phyloP scores from a whole-genome alignment of 2,797 vertebrate species.

The Bufotes viridis region DNA sequence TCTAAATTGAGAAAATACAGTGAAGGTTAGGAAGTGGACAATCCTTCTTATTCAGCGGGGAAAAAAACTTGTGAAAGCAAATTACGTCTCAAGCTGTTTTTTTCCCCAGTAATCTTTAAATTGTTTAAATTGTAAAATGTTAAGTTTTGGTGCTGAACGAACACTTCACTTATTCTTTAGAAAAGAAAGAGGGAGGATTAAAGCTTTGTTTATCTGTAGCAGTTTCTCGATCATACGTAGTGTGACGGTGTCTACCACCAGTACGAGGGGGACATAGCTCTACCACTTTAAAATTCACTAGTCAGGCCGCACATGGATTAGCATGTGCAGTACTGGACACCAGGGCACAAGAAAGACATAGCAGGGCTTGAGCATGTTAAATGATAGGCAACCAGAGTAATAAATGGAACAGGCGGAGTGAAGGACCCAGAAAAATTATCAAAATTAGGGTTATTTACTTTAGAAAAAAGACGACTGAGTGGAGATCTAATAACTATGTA shows the following conservation, averaged over 20 bases:
- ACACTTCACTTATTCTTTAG: neutral
- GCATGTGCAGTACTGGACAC: too few relatives aligned
- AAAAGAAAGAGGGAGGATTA: neutral
- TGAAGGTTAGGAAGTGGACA: constrained; percentile 23
- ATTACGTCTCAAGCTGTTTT: constrained; percentile 19
- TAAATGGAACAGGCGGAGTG: too few relatives aligned
- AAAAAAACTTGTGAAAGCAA: constrained; percentile 19
- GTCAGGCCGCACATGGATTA: too few relatives aligned
- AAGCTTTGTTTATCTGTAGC: neutral
- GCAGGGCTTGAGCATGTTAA: too few relatives aligned
- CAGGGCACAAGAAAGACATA: too few relatives aligned
- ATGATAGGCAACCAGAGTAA: too few relatives aligned
- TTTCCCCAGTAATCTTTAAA: constrained; percentile 30
- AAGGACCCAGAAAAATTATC: too few relatives aligned
- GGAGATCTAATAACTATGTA: too few relatives aligned
- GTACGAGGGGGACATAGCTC: too few relatives aligned
- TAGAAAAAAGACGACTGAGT: too few relatives aligned
- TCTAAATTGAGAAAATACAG: constrained; percentile 39
- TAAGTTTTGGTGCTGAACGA: neutral
- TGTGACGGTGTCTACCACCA: neutral
- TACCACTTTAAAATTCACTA: too few relatives aligned
- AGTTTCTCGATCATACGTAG: neutral
- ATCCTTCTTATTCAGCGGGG: constrained; percentile 13
- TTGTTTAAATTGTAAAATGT: constrained; percentile 36
- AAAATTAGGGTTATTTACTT: too few relatives aligned